Evolutionary conservation across 2,888 invertebrate species (phyloP), one percentile per base, ranked within the genome.

Genomic region (Synanthedon tipuliformis): DNA sequence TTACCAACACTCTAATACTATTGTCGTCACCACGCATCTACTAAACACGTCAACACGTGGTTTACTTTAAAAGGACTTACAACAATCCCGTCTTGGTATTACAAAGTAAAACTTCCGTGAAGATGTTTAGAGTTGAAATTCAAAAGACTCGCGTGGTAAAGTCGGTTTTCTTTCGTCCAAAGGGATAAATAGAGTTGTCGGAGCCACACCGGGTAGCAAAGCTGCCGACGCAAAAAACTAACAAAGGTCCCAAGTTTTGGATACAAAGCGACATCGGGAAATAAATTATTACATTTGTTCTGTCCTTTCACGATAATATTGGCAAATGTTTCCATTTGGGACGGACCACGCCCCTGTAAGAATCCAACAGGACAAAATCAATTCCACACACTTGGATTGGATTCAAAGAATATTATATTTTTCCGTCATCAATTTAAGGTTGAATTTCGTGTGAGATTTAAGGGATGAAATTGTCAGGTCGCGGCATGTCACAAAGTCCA

Each of bases 221-320:
- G 80, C 73, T 67, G 61, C 79, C 78, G 81, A 73, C 75, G 69
- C 78, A 83, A 85, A 87, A 81, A 78, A 78, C 70, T 61, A 66
- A 87, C 84, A 86, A 86, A 80, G 70, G 79, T 67, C 64, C 75
- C 69, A 69, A 85, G 82, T 81, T 85, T 81, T 78, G 84, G 78
- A 81, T 75, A 86, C 86, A 87, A 86, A 79, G 81, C 78, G 83
- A 84, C 86, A 81, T 76, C 66, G 82, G 77, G 82, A 84, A 79
- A 87, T 87, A 87, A 87, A 87, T 87, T 85, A 86, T 86, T 84
- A 84, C 83, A 85, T 84, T 83, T 84, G 83, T 77, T 83, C 80
- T 78, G 77, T 78, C 82, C 85, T 84, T 86, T 85, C 83, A 83
- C 75, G 79, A 84, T 85, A 86, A 87, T 86, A 86, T 87, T 87